Evolutionary conservation across 2,113 vertebrate species (phyloP), one percentile per base, ranked within the genome.

Genomic region (Ameiurus melas): DNA sequence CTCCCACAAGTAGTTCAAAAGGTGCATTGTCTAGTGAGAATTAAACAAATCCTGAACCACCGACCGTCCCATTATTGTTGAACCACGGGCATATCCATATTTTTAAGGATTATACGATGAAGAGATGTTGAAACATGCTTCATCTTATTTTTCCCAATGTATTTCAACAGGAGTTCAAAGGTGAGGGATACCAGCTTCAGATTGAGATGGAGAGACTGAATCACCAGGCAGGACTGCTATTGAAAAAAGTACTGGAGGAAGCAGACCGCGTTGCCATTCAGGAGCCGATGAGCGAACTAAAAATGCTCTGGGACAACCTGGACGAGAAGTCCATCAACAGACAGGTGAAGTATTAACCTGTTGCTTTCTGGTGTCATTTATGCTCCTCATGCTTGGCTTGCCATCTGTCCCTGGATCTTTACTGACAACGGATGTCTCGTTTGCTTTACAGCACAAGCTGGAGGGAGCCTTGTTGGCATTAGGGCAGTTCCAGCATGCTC

Each of bases 171-270:
- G 97, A 97, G 96, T 99, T 97, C 94, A 99, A 99, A 94, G 95
- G 95, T 16, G 98, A 98, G 90, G 95, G 97, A 0, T 99, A 99
- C 93, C 98, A 99, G 85, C 97, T 99, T 36, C 98, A 99, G 94
- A 99, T 99, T 88, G 98, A 99, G 94, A 97, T 98, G 97, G 98
- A 99, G 94, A 96, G 97, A 36, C 92, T 99, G 87, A 99, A 97
- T 92, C 97, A 99, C 92, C 98, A 99, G 92, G 97, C 97, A 0
- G 96, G 97, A 19, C 93, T 99, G 47, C 94, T 99, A 87, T 94
- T 98, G 88, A 99, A 98, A 95, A 98, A 98, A 89, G 97, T 97
- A 30, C 95, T 94, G 1, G 97, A 98, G 51, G 97, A 98, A 64
- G 92, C 90, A 2, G 97, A 98, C 88, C 97, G 97, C 33, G 93